Percentiles rank a stretch among this genome's conserved stretches.
Conservation (phyloP, 1,140 invertebrate species). For the Chlorops oryzae region DNA sequence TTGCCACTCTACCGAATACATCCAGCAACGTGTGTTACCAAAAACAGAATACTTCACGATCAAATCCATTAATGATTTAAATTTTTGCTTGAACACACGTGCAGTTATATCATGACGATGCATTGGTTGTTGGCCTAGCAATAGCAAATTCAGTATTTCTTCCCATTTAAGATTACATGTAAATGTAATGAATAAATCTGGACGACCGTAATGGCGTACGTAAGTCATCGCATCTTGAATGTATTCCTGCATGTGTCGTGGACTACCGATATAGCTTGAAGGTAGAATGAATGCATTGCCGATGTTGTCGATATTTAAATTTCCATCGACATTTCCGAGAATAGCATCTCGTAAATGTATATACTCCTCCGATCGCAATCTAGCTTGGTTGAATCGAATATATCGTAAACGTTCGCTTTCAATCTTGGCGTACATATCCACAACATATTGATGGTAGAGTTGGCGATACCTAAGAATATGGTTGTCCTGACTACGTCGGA, state of each 20-base stretch:
- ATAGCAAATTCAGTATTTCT: constrained; percentile 36
- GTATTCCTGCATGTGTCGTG: constrained; percentile 49
- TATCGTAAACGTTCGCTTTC: constrained; percentile 5
- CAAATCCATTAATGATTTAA: constrained; percentile 48
- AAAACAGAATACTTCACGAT: constrained; percentile 40
- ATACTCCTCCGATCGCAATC: constrained; percentile 10
- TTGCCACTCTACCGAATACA: constrained; percentile 51
- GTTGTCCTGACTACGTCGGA: constrained; percentile 41
- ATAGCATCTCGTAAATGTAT: constrained; percentile 12
- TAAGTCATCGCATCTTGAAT: constrained; percentile 51
- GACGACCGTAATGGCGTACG: constrained; percentile 45
- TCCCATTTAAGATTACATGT: constrained; percentile 51
- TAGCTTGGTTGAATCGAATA: constrained; percentile 8
- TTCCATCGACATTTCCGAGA: constrained; percentile 24
- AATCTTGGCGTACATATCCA: constrained; percentile 13
- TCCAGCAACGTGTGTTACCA: constrained; percentile 39
- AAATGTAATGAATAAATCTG: constrained; percentile 49
- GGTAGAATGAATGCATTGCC: constrained; percentile 47
- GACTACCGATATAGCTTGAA: constrained; percentile 41
- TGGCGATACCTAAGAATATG: constrained; percentile 35
- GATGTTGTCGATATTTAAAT: constrained; percentile 31
- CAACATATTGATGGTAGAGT: constrained; percentile 21
- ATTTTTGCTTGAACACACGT: constrained; percentile 51
- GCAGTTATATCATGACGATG: constrained; percentile 41
- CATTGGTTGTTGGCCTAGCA: constrained; percentile 29